These are phyloP conservation scores for Oryzias melastigma DNA, from an alignment of 2,113 vertebrate species.

Conservation along the genomic window DNA sequence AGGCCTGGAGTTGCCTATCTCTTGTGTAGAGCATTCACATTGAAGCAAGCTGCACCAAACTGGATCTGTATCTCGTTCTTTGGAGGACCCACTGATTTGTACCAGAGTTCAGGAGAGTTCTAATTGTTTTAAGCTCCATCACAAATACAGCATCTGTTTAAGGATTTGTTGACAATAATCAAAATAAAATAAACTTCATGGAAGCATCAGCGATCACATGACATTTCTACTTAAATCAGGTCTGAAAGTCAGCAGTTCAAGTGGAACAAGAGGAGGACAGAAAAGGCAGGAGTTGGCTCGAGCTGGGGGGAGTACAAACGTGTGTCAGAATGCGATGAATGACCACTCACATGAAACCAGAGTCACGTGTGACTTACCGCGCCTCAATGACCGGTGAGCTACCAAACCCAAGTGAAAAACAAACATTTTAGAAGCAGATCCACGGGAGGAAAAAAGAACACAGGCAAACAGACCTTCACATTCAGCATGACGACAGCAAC, in stretches of 20 bases:
- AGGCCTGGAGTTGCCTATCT: no score
- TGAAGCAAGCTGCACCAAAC: no score
- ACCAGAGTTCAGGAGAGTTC: no score
- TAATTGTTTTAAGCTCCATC: background rate
- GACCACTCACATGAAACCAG: conserved; percentile 31
- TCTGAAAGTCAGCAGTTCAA: conserved; percentile 28
- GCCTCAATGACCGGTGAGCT: conserved; percentile 77
- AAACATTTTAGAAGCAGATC: conserved; percentile 69
- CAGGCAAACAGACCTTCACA: conserved; percentile 19
- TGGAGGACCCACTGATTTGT: no score
- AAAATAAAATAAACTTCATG: background rate
- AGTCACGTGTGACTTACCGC: conserved; percentile 70
- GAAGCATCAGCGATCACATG: background rate
- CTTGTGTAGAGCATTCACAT: no score
- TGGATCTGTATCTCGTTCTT: no score
- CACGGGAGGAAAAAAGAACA: conserved; percentile 40
- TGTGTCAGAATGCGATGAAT: conserved; percentile 32
- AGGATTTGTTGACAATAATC: conserved; percentile 6
- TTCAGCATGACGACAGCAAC: conserved; percentile 17
- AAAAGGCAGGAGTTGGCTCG: conserved; percentile 13
- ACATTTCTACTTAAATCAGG: conserved; percentile 45
- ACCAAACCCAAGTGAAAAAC: conserved; percentile 70
- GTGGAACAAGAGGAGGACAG: conserved; percentile 20
- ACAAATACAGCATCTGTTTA: background rate
- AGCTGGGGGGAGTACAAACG: conserved; percentile 14